Evolutionary conservation across 92 coral and sea anemone species (phyloP).

Genomic region (Palythoa heliodiscus): DNA sequence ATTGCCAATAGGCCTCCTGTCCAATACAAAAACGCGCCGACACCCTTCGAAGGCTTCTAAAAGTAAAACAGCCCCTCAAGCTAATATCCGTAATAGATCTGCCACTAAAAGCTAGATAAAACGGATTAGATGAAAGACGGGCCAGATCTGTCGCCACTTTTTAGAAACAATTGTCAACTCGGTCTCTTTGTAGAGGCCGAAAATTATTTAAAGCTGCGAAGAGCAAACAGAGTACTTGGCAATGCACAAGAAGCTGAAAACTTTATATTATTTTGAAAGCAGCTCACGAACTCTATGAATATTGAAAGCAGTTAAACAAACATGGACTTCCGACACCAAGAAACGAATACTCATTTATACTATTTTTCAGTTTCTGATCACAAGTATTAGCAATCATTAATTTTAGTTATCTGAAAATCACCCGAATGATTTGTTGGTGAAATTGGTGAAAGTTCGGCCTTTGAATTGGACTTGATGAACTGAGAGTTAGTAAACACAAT

Average conservation of each 20-base stretch:
- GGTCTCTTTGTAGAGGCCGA: conserved; percentile 32
- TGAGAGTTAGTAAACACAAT: background rate
- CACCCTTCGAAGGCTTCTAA: conserved; percentile 22
- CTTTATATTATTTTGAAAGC: conserved; percentile 26
- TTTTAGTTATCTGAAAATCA: background rate
- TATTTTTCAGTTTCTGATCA: background rate
- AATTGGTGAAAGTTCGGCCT: background rate
- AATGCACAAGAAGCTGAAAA: conserved; percentile 22
- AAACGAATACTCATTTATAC: background rate
- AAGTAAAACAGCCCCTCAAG: conserved; percentile 33
- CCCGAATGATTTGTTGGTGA: background rate
- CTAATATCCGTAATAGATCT: conserved; percentile 43
- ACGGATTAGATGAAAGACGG: conserved; percentile 26
- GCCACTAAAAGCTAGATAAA: conserved; percentile 33
- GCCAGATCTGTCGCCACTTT: conserved; percentile 15
- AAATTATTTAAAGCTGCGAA: conserved; percentile 29
- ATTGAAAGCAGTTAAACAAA: conserved; percentile 22
- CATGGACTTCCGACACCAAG: conserved; percentile 9
- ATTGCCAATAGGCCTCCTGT: conserved; percentile 29
- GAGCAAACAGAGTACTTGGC: conserved; percentile 32
- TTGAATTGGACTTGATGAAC: background rate
- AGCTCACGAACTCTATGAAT: conserved; percentile 22
- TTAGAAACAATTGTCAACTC: conserved; percentile 21
- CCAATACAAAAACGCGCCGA: conserved; percentile 35
- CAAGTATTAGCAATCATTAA: background rate